Conservation (phyloP, 2,797 vertebrate species). For the Sebastes nivosus region DNA sequence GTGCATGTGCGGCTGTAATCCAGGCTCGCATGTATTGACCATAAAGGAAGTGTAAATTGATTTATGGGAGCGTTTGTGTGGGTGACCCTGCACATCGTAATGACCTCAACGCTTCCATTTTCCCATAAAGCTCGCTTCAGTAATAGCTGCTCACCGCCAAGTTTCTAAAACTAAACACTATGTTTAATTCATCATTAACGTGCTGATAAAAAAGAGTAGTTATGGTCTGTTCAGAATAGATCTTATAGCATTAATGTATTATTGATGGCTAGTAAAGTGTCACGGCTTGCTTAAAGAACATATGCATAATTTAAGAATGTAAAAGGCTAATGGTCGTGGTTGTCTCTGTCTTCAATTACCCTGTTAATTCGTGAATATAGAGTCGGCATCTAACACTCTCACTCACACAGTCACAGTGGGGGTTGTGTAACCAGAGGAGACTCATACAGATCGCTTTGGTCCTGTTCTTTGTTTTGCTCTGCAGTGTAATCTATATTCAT, state of each 20-base stretch:
- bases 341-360: constrained; percentile 33
- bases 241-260: constrained; percentile 50
- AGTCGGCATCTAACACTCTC: neutral
- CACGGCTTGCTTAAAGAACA: constrained; percentile 36
- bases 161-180: constrained; percentile 26
- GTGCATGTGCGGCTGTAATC: constrained; percentile 32
- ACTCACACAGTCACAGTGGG: constrained; percentile 23
- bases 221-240: constrained; percentile 30
- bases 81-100: constrained; percentile 38
- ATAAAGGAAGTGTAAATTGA: constrained; percentile 74
- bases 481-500: neutral
- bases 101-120: constrained; percentile 53
- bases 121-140: constrained; percentile 15
- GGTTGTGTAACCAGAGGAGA: constrained; percentile 27
- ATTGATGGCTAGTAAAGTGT: constrained; percentile 51
- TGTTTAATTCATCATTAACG: constrained; percentile 57
- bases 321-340: constrained; percentile 14
- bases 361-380: constrained; percentile 16
- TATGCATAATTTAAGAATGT: constrained; percentile 58
- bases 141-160: neutral
- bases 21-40: constrained; percentile 56
- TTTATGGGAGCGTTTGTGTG: constrained; percentile 41
- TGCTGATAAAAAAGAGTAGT: constrained; percentile 36
- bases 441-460: constrained; percentile 2
- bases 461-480: constrained; percentile 20